Percentiles rank a stretch among this genome's conserved stretches.
Conservation (phyloP, 2,797 vertebrate genomes). For the Micrastur ruficollis region DNA sequence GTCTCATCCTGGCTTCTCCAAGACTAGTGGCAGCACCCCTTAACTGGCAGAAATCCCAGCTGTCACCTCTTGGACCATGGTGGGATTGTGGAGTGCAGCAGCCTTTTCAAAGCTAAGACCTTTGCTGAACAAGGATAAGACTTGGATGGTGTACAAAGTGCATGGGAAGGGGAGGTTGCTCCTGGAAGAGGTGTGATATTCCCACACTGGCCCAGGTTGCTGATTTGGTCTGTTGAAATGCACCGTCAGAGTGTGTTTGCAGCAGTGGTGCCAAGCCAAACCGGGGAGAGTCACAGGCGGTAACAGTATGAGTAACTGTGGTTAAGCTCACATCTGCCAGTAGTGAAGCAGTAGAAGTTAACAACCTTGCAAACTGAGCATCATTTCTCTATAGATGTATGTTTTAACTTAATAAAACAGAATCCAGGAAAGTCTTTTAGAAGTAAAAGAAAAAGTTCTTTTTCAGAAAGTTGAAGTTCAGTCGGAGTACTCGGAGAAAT, state of each 20-base stretch:
- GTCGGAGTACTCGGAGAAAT: not conserved
- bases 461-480: not conserved
- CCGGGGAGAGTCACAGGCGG: not conserved
- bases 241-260: accelerated
- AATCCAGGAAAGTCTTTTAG: not conserved
- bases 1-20: not conserved
- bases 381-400: not conserved
- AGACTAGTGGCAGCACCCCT: not conserved
- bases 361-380: not conserved
- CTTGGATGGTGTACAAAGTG: no score
- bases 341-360: not conserved
- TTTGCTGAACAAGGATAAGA: not conserved
- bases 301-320: not conserved
- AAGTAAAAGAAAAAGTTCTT: not conserved
- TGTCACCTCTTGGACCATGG: accelerated
- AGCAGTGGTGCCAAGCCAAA: not conserved
- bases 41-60: not conserved
- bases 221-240: not conserved
- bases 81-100: not conserved
- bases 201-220: accelerated
- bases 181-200: not conserved
- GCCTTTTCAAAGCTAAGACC: not conserved
- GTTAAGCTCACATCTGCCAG: not conserved
- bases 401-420: not conserved
- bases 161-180: not conserved